A percentile compares a stretch with the other conserved stretches of the same genome.
Evolutionary conservation across 2,888 invertebrate genomes (phyloP).

Genomic region (Acanthosepion lycidas): DNA sequence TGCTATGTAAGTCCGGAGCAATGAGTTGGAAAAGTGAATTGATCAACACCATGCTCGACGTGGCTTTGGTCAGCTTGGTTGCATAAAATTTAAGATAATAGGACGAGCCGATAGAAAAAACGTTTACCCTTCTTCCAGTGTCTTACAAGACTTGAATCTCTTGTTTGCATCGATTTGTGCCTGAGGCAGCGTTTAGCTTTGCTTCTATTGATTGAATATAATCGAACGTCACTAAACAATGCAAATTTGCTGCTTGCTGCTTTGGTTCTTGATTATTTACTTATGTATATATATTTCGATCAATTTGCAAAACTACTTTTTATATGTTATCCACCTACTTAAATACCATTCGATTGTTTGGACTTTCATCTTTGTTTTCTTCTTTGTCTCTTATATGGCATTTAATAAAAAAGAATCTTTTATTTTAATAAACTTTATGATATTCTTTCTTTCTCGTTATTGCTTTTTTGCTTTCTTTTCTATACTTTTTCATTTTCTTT

Average conservation of each 20-base stretch:
- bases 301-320: too few relatives aligned
- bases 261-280: not conserved
- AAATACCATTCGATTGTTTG: too few relatives aligned
- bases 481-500: too few relatives aligned
- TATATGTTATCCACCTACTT: too few relatives aligned
- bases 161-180: slow-evolving; percentile 5
- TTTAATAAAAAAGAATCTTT: too few relatives aligned
- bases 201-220: not conserved
- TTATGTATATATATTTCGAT: not conserved
- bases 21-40: not conserved
- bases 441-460: too few relatives aligned
- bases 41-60: not conserved
- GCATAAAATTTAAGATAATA: not conserved
- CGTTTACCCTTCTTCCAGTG: not conserved
- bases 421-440: too few relatives aligned
- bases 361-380: too few relatives aligned
- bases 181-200: not conserved
- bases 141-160: not conserved
- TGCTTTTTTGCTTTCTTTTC: too few relatives aligned
- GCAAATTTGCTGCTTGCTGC: not conserved
- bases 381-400: too few relatives aligned
- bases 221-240: not conserved
- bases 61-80: not conserved
- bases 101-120: not conserved
- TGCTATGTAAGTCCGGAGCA: not conserved